Conservation (phyloP, 2,888 invertebrate genomes). For the Strigamia transsilvanica region DNA sequence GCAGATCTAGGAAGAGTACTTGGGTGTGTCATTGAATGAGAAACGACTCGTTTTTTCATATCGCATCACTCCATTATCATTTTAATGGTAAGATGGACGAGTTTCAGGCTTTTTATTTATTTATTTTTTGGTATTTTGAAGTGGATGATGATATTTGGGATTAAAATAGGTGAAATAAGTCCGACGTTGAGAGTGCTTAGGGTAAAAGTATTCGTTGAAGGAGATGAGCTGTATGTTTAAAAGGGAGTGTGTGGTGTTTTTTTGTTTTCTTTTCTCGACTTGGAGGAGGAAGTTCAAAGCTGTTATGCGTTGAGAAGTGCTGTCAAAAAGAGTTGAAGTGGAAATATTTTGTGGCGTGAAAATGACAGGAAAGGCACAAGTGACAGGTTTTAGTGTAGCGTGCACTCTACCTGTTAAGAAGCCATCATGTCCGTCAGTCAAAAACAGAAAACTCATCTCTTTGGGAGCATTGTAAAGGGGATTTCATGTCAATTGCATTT, state of each 20-base stretch:
- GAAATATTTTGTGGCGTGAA: constrained; percentile 21
- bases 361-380: constrained; percentile 26
- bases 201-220: constrained; percentile 6
- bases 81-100: background rate
- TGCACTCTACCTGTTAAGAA: constrained; percentile 30
- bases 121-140: background rate
- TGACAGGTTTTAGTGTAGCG: constrained; percentile 30
- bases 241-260: background rate
- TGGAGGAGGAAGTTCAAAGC: constrained; percentile 6
- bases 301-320: constrained; percentile 21
- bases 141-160: background rate
- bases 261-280: background rate
- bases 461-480: constrained; percentile 30
- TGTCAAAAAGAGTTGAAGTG: constrained; percentile 20
- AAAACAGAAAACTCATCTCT: constrained; percentile 26
- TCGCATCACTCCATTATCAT: background rate
- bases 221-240: constrained; percentile 18
- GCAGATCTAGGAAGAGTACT: background rate
- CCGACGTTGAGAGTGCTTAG: background rate
- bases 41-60: background rate
- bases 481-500: constrained; percentile 16
- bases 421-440: constrained; percentile 30
- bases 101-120: too few species aligned
- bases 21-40: constrained; percentile 1
- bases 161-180: background rate